Evolutionary conservation across 2,888 invertebrate species (phyloP), one percentile per base, ranked within the genome.

Genomic region (Tipula confusa): DNA sequence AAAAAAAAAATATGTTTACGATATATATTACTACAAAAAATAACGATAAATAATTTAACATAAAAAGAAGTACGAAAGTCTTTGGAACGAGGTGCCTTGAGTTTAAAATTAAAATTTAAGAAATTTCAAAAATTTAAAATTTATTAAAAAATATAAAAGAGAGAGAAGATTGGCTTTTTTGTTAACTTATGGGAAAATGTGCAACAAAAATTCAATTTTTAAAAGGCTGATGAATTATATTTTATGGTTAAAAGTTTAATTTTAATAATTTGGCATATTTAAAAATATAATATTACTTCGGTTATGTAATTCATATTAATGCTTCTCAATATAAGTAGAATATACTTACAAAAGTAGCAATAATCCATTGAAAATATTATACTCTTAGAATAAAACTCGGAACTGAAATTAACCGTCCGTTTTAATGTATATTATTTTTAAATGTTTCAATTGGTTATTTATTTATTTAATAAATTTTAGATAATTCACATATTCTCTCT

Each of bases 31-130:
- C 2, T 43, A 43, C 43, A 43, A 43, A 43, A n/a, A 43, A 43
- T 43, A 43, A 43, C 15, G 43, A 43, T 43, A 43, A 43, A 43
- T 43, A 43, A 43, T 43, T 43, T 43, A 43, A 43, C 43, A 43
- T 43, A 82, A 82, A 82, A 31, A 36, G 36, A 28, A 83, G 83
- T 83, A 83, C 83, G 83, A 83, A 83, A 64, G 81, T 38, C 15
- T 38, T 29, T 24, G 83, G 38, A 83, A 83, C 83, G 83, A 81
- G 83, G 83, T 83, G 83, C 83, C 83, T 83, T 83, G 80, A 48
- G 83, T 83, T 81, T 81, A 83, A 83, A 28, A 33, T 31, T 83
- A 79, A 79, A 83, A 83, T 18, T 31, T 33, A 33, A 33, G 33
- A 38, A 38, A 38, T 43, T 43, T n/a, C n/a, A 43, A 43, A 43